A percentile compares a stretch with the other conserved stretches of the same genome.
These are phyloP conservation scores for Anticlea derivata DNA, from an alignment of 2,888 invertebrate genomes.

Conservation along the genomic window DNA sequence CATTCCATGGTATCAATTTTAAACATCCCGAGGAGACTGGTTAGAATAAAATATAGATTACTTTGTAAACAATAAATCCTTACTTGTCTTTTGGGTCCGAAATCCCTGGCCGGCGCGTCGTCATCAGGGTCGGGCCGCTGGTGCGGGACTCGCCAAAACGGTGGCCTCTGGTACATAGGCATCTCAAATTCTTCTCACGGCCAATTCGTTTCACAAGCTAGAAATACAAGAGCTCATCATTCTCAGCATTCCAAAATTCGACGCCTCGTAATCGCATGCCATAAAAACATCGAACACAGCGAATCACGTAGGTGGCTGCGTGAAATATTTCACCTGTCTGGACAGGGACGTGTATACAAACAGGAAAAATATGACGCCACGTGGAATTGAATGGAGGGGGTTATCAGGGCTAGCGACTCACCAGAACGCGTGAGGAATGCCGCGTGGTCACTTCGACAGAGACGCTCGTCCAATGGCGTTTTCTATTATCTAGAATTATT, in stretches of 20 bases:
- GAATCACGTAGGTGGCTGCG: conserved; percentile 61
- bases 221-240: conserved; percentile 38
- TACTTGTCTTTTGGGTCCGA: conserved; percentile 56
- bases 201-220: conserved; percentile 37
- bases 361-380: conserved; percentile 45
- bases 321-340: conserved; percentile 62
- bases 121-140: conserved; percentile 74
- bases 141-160: conserved; percentile 85
- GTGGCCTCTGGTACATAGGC: conserved; percentile 85
- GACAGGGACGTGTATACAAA: conserved; percentile 47
- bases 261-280: conserved; percentile 30
- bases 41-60: neutral
- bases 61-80: conserved; percentile 25
- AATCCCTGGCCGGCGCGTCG: conserved; percentile 58
- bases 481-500: conserved; percentile 73
- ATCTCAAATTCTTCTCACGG: conserved; percentile 50
- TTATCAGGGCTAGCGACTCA: conserved; percentile 55
- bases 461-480: conserved; percentile 64
- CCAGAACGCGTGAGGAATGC: conserved; percentile 61
- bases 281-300: conserved; percentile 28
- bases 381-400: conserved; percentile 47
- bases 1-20: too few species aligned
- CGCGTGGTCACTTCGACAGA: conserved; percentile 59
- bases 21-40: neutral
- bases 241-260: conserved; percentile 19